Percentiles rank a stretch among this genome's conserved stretches.
These are phyloP conservation scores for Ptyas mucosa DNA, from an alignment of 2,113 vertebrate species.

Conservation along the genomic window DNA sequence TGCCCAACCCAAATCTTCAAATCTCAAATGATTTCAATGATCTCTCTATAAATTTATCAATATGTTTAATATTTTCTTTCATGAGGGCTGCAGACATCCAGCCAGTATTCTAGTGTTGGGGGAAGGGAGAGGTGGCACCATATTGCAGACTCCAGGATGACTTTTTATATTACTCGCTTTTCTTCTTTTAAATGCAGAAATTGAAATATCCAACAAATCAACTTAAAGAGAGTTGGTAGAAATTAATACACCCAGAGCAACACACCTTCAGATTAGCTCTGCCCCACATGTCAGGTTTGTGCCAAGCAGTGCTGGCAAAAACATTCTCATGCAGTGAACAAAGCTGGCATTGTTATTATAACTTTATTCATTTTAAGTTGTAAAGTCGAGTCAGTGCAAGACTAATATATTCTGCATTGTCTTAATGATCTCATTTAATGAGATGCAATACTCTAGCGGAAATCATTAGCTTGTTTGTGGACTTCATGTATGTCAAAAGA, in stretches of 20 bases:
- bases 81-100: background rate
- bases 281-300: background rate
- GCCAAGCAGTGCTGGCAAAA: background rate
- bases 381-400: background rate
- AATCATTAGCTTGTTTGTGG: background rate
- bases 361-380: background rate
- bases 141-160: background rate
- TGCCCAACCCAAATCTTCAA: background rate
- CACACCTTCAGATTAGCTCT: background rate
- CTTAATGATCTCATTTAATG: background rate
- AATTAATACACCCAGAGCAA: background rate
- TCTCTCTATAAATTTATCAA: background rate
- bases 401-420: background rate
- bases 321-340: background rate
- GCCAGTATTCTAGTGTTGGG: background rate
- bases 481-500: background rate
- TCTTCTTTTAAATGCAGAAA: background rate
- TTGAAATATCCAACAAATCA: background rate
- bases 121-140: background rate
- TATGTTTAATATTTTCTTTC: background rate
- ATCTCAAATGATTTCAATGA: background rate
- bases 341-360: background rate
- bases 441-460: background rate
- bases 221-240: background rate
- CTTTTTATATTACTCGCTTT: background rate